Conservation (phyloP, 2,113 vertebrate species). For the Mohoua ochrocephala region DNA sequence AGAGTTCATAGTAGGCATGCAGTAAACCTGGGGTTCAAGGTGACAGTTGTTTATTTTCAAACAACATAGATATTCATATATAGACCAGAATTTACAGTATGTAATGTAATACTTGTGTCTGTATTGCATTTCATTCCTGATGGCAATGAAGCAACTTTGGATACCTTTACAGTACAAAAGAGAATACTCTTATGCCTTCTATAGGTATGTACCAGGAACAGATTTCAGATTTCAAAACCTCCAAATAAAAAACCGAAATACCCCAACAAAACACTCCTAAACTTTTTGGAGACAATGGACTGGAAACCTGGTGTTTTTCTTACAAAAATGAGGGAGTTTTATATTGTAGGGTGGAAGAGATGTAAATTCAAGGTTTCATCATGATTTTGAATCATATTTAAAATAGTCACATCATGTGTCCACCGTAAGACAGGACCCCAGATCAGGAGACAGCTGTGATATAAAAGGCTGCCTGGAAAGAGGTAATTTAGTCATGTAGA, state of each 20-base stretch:
- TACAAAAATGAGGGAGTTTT: neutral
- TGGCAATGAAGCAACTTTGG: neutral
- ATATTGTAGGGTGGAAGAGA: neutral
- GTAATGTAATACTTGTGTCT: neutral
- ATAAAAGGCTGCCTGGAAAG: neutral
- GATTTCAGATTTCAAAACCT: neutral
- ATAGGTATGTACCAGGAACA: neutral
- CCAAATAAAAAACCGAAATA: neutral
- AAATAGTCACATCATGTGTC: neutral
- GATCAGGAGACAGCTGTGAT: neutral
- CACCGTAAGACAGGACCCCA: neutral
- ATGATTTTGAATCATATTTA: neutral
- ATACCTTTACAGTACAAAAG: neutral
- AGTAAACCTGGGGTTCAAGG: neutral
- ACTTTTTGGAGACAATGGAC: neutral
- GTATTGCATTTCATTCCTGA: neutral
- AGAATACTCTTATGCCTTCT: neutral
- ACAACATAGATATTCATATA: neutral
- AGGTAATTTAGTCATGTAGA: neutral
- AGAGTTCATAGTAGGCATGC: neutral
- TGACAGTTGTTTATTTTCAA: neutral
- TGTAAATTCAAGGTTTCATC: neutral
- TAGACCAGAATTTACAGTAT: neutral
- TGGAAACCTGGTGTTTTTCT: neutral
- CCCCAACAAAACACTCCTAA: neutral